phyloP scores from a whole-genome alignment of 2,888 invertebrate species.

The Stenodera caucasica region DNA sequence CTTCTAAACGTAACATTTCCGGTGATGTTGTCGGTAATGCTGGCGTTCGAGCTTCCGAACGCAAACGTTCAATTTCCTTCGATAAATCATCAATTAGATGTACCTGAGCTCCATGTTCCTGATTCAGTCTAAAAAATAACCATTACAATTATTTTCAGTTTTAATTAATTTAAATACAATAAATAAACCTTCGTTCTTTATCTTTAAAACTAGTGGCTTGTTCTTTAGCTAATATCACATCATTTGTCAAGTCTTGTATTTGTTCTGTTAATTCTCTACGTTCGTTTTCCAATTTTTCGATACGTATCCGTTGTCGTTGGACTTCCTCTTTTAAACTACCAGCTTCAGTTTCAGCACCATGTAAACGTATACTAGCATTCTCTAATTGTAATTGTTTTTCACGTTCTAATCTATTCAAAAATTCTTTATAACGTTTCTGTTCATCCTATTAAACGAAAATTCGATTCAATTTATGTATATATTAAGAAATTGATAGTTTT shows the following conservation, averaged over 20 bases:
- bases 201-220: conserved; percentile 48
- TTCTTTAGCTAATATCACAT: conserved; percentile 58
- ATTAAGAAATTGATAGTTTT: too few species aligned
- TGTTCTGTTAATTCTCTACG: conserved; percentile 60
- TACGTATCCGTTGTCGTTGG: conserved; percentile 63
- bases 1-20: conserved; percentile 74
- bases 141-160: too few species aligned
- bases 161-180: background rate
- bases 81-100: conserved; percentile 68
- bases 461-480: background rate
- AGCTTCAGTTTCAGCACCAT: conserved; percentile 69
- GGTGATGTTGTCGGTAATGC: conserved; percentile 66
- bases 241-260: conserved; percentile 60
- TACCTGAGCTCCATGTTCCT: conserved; percentile 59
- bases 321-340: conserved; percentile 67
- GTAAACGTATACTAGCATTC: conserved; percentile 72
- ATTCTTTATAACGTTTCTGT: conserved; percentile 81
- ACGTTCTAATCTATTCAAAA: conserved; percentile 78
- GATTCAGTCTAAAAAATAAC: conserved; percentile 54
- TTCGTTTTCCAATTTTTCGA: conserved; percentile 65
- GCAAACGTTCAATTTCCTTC: conserved; percentile 66
- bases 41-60: conserved; percentile 64
- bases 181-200: conserved; percentile 51
- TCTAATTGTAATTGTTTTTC: conserved; percentile 80
- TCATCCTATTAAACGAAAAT: conserved; percentile 66